phyloP scores from a whole-genome alignment of 2,113 vertebrate genomes.

The Casuarius casuarius region DNA sequence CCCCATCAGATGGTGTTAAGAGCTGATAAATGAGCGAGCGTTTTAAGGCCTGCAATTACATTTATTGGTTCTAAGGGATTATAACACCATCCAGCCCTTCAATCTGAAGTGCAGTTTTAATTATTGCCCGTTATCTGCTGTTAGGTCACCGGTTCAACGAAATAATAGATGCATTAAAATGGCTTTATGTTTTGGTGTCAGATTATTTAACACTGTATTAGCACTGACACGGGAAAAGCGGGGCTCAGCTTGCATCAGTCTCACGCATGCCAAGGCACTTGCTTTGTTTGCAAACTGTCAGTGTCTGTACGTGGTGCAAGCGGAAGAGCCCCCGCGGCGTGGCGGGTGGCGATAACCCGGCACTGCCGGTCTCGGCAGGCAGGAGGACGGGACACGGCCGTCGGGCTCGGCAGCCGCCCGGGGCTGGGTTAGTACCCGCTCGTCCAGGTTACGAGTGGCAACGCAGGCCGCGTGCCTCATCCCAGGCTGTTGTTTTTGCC shows the following conservation, averaged over 20 bases:
- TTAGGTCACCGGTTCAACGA: fast-evolving
- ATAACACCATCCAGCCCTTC: background rate
- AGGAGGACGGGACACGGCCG: fast-evolving
- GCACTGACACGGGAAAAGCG: background rate
- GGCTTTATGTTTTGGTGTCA: background rate
- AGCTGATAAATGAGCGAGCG: background rate
- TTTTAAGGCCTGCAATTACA: conserved; percentile 16
- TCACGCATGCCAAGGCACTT: background rate
- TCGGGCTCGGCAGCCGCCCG: background rate
- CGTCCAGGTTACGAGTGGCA: fast-evolving
- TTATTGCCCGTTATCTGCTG: conserved; percentile 13
- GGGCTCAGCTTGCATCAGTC: background rate
- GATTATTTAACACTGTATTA: background rate
- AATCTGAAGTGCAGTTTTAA: conserved; percentile 29
- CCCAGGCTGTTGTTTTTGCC: background rate
- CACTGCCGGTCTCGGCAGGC: fast-evolving
- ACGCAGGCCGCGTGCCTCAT: fast-evolving
- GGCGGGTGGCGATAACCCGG: background rate
- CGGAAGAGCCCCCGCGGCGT: background rate
- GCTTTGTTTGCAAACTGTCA: conserved; percentile 22
- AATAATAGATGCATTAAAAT: background rate
- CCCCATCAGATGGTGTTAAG: background rate
- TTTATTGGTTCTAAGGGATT: background rate
- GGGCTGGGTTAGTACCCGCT: background rate
- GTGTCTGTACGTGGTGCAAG: fast-evolving